Conservation (phyloP, 2,113 vertebrate species). For the Melospiza melodia region DNA sequence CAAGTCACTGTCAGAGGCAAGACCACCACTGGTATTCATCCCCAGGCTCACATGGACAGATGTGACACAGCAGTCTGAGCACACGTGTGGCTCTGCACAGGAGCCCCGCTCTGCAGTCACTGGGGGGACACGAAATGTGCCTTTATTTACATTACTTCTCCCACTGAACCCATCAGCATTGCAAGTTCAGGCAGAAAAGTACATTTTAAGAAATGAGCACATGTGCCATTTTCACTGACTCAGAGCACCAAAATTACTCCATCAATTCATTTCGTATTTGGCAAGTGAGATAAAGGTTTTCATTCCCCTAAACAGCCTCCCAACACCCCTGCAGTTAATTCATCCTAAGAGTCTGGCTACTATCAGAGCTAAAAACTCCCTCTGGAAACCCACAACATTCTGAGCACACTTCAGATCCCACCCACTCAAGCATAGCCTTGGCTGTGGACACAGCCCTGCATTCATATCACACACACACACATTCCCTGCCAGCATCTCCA, state of each 20-base stretch:
- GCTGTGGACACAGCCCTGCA: neutral
- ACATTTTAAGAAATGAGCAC: neutral
- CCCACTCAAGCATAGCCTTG: neutral
- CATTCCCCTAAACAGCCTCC: neutral
- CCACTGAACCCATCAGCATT: neutral
- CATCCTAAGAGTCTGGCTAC: neutral
- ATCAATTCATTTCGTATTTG: neutral
- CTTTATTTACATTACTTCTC: neutral
- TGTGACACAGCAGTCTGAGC: neutral
- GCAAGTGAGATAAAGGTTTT: neutral
- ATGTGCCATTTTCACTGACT: neutral
- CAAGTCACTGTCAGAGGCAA: neutral
- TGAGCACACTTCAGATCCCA: neutral
- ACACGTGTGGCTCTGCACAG: neutral
- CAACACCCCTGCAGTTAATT: neutral
- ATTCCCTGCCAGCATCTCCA: neutral
- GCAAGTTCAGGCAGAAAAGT: neutral
- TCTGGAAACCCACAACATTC: neutral
- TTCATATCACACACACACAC: neutral
- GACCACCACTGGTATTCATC: neutral
- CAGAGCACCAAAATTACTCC: neutral
- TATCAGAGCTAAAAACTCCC: neutral
- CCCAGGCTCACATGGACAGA: fast-evolving
- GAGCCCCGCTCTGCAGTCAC: neutral
- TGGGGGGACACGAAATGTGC: neutral